Conservation (phyloP, 2,113 vertebrate species). For the Parotia lawesii region DNA sequence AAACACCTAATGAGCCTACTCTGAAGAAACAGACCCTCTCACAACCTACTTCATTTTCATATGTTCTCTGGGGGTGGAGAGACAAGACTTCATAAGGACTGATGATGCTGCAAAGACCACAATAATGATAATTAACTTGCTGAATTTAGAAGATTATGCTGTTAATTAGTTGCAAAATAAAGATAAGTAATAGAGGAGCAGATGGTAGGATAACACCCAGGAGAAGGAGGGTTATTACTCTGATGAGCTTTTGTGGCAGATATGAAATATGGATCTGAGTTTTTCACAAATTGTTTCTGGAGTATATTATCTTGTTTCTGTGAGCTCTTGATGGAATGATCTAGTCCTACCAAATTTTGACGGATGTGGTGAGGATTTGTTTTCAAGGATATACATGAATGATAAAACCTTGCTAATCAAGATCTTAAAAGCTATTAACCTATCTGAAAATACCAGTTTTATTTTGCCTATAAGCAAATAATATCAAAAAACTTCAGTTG, state of each 20-base stretch:
- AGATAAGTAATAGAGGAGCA: slow-evolving; percentile 99
- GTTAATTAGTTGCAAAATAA: slow-evolving; percentile 99
- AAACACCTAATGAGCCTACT: slow-evolving; percentile 96
- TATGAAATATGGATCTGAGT: slow-evolving; percentile 99
- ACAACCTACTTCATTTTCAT: slow-evolving; percentile 84
- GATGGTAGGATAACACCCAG: slow-evolving; percentile 99
- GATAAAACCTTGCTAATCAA: slow-evolving; percentile 37
- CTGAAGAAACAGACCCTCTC: slow-evolving; percentile 88
- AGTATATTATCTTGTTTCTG: slow-evolving; percentile 89
- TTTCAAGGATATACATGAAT: slow-evolving; percentile 55
- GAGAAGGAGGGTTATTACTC: slow-evolving; percentile 99
- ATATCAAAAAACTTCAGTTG: neutral
- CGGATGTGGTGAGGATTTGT: slow-evolving; percentile 68
- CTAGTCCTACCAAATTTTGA: slow-evolving; percentile 70
- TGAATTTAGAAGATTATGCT: slow-evolving; percentile 99
- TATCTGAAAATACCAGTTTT: neutral
- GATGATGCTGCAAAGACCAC: slow-evolving; percentile 99
- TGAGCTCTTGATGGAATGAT: slow-evolving; percentile 83
- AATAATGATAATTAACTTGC: slow-evolving; percentile 99
- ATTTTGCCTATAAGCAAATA: neutral
- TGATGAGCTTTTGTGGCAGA: slow-evolving; percentile 98
- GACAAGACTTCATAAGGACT: slow-evolving; percentile 98
- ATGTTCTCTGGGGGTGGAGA: slow-evolving; percentile 86
- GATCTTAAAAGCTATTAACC: slow-evolving; percentile 15
- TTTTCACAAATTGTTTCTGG: slow-evolving; percentile 90